A percentile compares a stretch with the other conserved stretches of the same genome.
Conservation (phyloP, 92 coral and sea anemone species). For the Epizoanthus stellaris region DNA sequence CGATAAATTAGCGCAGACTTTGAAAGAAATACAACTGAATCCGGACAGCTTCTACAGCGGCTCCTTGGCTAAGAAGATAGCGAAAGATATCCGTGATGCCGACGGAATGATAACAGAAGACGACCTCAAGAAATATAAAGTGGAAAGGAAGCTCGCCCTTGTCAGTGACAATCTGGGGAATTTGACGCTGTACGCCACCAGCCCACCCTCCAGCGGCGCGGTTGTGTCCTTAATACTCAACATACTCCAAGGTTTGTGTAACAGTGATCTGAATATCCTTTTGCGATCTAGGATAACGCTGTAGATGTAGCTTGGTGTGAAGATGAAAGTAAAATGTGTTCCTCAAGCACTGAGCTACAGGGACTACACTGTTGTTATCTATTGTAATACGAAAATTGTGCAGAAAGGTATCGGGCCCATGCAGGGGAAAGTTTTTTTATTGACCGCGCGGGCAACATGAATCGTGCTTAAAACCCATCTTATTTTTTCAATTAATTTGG, state of each 20-base stretch:
- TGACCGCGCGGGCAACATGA: too few species aligned
- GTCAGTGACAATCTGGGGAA: constrained; percentile 34
- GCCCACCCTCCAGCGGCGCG: constrained; percentile 88
- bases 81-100: constrained; percentile 66
- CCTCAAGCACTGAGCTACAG: too few species aligned
- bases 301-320: too few species aligned
- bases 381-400: too few species aligned
- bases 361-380: too few species aligned
- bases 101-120: constrained; percentile 71
- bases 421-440: too few species aligned
- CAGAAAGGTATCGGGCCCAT: too few species aligned
- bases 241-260: constrained; percentile 82
- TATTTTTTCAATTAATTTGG: too few species aligned
- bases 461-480: too few species aligned
- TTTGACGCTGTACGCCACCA: constrained; percentile 67
- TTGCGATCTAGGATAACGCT: too few species aligned
- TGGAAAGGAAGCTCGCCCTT: constrained; percentile 49
- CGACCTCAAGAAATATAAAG: constrained; percentile 70
- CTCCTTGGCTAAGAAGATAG: constrained; percentile 67
- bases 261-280: too few species aligned
- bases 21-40: constrained; percentile 59
- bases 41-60: constrained; percentile 87
- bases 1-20: constrained; percentile 72
- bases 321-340: too few species aligned
- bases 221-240: constrained; percentile 76